Percentiles rank a stretch among this genome's conserved stretches.
Evolutionary conservation across 2,113 vertebrate genomes (phyloP).

Genomic region (Enhydra lutris): DNA sequence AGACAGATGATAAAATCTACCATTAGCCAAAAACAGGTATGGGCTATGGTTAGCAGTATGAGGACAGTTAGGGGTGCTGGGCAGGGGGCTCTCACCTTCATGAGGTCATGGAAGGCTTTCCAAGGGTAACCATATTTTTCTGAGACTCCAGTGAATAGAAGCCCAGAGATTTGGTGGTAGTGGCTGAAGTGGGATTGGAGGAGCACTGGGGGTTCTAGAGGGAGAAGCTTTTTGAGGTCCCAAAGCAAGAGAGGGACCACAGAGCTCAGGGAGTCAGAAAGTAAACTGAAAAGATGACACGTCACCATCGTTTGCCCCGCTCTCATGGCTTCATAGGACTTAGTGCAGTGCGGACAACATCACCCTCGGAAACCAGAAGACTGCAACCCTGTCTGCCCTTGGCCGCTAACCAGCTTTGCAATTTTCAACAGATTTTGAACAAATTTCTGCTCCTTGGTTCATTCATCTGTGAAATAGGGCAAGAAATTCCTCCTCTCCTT

Average conservation of each 20-base stretch:
- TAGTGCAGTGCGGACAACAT: neutral
- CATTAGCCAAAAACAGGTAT: neutral
- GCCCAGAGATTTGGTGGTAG: accelerated
- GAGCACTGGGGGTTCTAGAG: neutral
- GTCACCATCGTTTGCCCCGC: accelerated
- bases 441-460: neutral
- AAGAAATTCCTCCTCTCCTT: neutral
- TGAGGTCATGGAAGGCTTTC: neutral
- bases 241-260: neutral
- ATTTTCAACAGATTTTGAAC: neutral
- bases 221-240: neutral
- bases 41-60: accelerated
- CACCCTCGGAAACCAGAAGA: neutral
- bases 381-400: neutral
- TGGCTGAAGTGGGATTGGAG: neutral
- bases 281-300: neutral
- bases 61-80: neutral
- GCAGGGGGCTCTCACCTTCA: neutral
- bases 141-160: neutral
- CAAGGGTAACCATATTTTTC: neutral
- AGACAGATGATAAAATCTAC: neutral
- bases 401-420: neutral
- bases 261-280: neutral
- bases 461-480: neutral
- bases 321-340: neutral